Base-by-base conservation (phyloP, 2,888 invertebrate species). In the Rhyacophila evoluta region DNA sequence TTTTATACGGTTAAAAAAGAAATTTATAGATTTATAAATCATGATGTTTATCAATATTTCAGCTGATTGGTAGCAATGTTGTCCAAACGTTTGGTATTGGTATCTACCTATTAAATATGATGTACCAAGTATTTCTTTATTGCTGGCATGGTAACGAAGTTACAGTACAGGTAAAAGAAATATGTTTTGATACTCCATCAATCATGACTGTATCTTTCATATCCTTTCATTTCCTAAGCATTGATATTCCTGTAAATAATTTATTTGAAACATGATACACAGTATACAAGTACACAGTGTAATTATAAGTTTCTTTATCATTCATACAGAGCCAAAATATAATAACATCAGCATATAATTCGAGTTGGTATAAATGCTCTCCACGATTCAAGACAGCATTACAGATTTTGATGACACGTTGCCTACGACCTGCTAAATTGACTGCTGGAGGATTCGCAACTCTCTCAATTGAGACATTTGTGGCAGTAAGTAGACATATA, bases 371-470 rank as follows among this genome's bases (percentile, higher is more conserved):
- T 82, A 82, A 84, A 38, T 87, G 85, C 83, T 85, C 88, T 0
- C 81, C 84, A 76, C 81, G 83, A n/a, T 83, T 88, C 74, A 87
- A 89, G 2, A 86, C 87, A 1, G 84, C 87, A 1, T 83, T 91
- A 41, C 84, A 89, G 6, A 85, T 88, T 28, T 83, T 91, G 25
- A 88, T 90, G 83, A 86, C 87, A 0, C 85, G 88, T 1, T 84
- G 86, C n/a, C 85, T 87, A 12, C 84, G 84, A 11, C 84, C 84
- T 0, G 82, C 85, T 11, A 83, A 83, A 81, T 84, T 91, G 76
- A 88, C 88, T 6, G 91, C 90, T 5, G 91, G 89, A 0, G 89
- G 89, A 1, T 90, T 91, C 84, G 89, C 90, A 8, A 85, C 87
- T 0, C 85, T 92, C 0, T 90, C 91, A 0, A 84, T 91, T 4